phyloP scores from a whole-genome alignment of 92 coral and sea anemone genomes.

The Zoanthus sociatus region DNA sequence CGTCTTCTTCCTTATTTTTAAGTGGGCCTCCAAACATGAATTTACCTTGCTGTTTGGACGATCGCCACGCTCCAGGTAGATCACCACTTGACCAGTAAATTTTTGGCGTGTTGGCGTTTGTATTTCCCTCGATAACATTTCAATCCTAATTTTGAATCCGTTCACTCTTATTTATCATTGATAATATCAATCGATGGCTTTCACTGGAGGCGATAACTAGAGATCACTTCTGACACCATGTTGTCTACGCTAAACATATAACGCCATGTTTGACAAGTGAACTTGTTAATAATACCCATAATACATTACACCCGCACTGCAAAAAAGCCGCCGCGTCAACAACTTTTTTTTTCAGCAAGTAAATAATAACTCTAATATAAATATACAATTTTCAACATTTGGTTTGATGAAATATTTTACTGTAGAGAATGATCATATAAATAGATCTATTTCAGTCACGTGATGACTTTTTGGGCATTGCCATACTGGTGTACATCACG shows the following conservation, averaged over 20 bases:
- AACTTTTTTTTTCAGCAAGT: too few species aligned
- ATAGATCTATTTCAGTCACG: slow-evolving; percentile 9
- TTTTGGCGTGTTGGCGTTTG: slow-evolving; percentile 21
- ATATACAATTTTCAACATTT: too few species aligned
- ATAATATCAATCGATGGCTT: background rate
- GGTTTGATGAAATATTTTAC: too few species aligned
- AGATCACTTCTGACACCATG: slow-evolving; percentile 21
- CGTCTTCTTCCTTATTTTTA: slow-evolving; percentile 49
- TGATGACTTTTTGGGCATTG: background rate
- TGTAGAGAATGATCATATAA: too few species aligned
- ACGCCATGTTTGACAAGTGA: slow-evolving; percentile 7
- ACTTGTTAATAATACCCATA: background rate
- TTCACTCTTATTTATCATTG: background rate
- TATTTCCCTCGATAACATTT: background rate
- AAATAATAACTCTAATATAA: too few species aligned
- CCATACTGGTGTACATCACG: background rate
- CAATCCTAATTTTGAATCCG: background rate
- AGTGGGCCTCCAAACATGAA: slow-evolving; percentile 70
- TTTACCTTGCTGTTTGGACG: slow-evolving; percentile 57
- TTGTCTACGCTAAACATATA: background rate
- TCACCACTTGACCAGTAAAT: slow-evolving; percentile 58
- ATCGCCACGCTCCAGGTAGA: slow-evolving; percentile 41
- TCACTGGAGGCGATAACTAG: background rate
- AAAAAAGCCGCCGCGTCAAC: too few species aligned
- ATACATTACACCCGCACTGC: too few species aligned